These are phyloP conservation scores for Mastomys natalensis DNA, from an alignment of 2,113 vertebrate genomes.

Conservation along the genomic window DNA sequence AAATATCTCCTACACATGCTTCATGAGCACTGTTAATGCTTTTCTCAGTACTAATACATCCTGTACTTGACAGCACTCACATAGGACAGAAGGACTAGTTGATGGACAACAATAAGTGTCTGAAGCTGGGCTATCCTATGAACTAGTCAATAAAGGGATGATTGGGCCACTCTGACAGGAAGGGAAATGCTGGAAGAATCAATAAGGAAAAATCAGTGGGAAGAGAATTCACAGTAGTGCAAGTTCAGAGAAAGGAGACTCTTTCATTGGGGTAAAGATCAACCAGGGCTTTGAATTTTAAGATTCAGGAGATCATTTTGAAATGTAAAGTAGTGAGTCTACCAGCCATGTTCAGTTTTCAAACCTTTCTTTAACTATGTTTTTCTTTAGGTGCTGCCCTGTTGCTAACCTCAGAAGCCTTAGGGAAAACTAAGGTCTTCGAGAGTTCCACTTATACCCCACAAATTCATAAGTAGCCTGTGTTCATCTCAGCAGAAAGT, in stretches of 20 bases:
- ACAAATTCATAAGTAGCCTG: background rate
- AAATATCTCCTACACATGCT: background rate
- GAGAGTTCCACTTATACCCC: background rate
- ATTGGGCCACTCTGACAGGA: background rate
- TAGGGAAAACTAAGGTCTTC: background rate
- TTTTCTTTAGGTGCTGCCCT: background rate
- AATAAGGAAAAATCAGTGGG: conserved; percentile 27
- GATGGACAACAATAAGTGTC: background rate
- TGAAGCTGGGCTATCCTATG: background rate
- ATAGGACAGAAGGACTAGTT: background rate
- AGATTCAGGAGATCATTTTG: background rate
- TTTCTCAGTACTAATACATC: conserved; percentile 22
- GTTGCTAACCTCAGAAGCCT: background rate
- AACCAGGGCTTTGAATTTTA: conserved; percentile 26
- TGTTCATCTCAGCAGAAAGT: background rate
- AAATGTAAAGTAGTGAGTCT: background rate
- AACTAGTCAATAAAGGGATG: background rate
- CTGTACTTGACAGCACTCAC: conserved; percentile 1
- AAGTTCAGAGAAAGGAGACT: background rate
- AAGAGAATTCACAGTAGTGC: background rate
- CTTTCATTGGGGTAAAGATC: background rate
- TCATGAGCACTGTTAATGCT: background rate
- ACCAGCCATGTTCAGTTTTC: background rate
- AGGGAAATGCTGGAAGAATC: background rate
- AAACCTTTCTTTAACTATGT: background rate